Conservation (phyloP, 2,888 invertebrate genomes). For the Abscondita cerata region DNA sequence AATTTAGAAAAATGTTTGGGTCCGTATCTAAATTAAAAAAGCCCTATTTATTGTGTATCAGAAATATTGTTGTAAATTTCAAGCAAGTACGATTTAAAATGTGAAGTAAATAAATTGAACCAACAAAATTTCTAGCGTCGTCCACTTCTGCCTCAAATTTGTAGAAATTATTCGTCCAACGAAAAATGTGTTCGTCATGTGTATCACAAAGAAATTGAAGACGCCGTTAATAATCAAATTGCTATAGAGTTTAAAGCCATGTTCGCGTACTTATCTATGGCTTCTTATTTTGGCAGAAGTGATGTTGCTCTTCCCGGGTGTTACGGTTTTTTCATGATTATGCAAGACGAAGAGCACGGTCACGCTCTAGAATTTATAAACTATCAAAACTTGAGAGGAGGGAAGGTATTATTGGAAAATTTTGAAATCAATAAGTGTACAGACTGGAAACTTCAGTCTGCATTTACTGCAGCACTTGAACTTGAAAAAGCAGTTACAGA, state of each 20-base stretch:
- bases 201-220: constrained; percentile 60
- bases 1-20: no score
- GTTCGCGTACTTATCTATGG: constrained; percentile 69
- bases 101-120: not conserved
- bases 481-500: constrained; percentile 54
- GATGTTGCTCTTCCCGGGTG: constrained; percentile 59
- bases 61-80: no score
- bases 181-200: constrained; percentile 45
- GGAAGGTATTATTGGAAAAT: constrained; percentile 52
- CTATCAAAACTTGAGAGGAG: constrained; percentile 61
- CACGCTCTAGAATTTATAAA: constrained; percentile 59
- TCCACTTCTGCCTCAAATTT: no score
- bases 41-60: no score
- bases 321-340: constrained; percentile 59
- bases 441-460: constrained; percentile 56
- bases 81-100: no score
- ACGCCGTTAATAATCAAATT: constrained; percentile 64
- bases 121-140: no score
- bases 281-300: constrained; percentile 60
- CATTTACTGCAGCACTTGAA: constrained; percentile 54
- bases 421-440: constrained; percentile 53
- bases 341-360: constrained; percentile 61
- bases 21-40: no score
- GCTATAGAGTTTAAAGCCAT: constrained; percentile 66
- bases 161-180: no score